phyloP scores from a whole-genome alignment of 1,140 invertebrate species.

The Diuraphis noxia region DNA sequence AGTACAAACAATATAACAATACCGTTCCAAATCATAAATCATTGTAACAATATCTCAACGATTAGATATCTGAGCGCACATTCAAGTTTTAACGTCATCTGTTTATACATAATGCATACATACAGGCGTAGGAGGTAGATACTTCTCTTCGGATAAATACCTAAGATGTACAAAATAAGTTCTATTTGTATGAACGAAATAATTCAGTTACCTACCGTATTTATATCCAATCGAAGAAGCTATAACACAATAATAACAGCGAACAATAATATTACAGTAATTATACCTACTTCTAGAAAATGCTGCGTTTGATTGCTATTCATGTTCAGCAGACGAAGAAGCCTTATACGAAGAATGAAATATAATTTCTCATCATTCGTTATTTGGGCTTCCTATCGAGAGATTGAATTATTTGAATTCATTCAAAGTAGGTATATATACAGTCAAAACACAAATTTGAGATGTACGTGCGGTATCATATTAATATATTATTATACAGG shows the following conservation, averaged over 20 bases:
- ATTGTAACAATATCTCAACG: background rate
- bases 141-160: background rate
- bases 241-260: background rate
- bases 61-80: slow-evolving; percentile 9
- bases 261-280: background rate
- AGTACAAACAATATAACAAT: background rate
- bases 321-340: background rate
- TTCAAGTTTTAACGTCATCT: background rate
- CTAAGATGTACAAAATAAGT: background rate
- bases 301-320: background rate
- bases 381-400: background rate
- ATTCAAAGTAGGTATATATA: background rate
- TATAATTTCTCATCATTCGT: background rate
- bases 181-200: background rate
- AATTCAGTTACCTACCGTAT: background rate
- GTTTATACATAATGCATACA: background rate
- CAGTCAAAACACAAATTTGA: background rate
- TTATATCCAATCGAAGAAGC: background rate
- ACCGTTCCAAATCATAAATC: background rate
- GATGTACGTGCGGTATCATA: background rate
- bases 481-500: background rate
- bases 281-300: background rate
- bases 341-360: background rate
- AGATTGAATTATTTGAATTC: background rate
- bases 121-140: background rate